Conservation (phyloP, 2,797 vertebrate genomes). For the Pangasius larnaudii region DNA sequence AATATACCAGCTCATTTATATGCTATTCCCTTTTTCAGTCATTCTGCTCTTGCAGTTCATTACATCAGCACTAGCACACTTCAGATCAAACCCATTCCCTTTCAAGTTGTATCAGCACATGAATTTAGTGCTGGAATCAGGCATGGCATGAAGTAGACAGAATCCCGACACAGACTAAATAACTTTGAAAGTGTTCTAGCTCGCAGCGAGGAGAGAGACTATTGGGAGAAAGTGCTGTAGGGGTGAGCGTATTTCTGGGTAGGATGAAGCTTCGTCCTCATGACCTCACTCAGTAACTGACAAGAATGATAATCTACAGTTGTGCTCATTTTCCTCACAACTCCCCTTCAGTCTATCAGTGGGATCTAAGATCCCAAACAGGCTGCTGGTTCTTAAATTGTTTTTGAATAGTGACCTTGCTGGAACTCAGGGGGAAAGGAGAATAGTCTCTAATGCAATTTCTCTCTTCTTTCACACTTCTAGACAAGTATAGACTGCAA, state of each 20-base stretch:
- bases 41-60: conserved; percentile 39
- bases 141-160: conserved; percentile 15
- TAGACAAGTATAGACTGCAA: neutral
- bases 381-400: conserved; percentile 1
- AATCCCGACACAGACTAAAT: conserved; percentile 10
- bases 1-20: neutral
- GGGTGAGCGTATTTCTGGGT: conserved; percentile 27
- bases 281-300: conserved; percentile 43
- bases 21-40: conserved; percentile 9
- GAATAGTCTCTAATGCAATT: neutral
- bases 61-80: conserved; percentile 48
- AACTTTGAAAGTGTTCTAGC: conserved; percentile 42
- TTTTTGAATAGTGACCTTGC: conserved; percentile 12
- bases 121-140: neutral
- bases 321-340: conserved; percentile 26
- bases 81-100: conserved; percentile 35
- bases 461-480: neutral
- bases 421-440: neutral
- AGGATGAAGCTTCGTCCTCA: conserved; percentile 34
- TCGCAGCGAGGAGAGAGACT: conserved; percentile 17
- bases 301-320: conserved; percentile 43
- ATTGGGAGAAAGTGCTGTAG: conserved; percentile 23
- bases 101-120: conserved; percentile 32
- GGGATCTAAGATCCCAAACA: conserved; percentile 29
- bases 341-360: conserved; percentile 29